Base-by-base conservation (phyloP, 2,888 invertebrate species). In the Pecten maximus region DNA sequence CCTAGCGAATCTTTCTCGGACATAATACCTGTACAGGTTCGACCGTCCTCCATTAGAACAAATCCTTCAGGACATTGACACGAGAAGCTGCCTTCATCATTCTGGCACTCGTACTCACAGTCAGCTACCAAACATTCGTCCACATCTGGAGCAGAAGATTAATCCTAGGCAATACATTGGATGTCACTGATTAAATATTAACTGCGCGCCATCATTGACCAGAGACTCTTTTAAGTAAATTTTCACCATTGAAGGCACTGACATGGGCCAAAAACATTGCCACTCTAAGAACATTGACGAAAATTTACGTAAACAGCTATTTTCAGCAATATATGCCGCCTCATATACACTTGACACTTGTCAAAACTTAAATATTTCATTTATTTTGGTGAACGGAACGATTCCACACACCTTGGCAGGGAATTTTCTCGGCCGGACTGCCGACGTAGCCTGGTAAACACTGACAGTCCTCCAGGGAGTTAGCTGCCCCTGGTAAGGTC, bases 21-120 rank as follows among this genome's bases (percentile, higher is more conserved):
- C 86, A 48, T 74, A 89, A 44, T 44, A 94, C 94, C 94, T 88
- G 89, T 90, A 91, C 94, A 94, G 4, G 88, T 89, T 15, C 44
- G 12, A 12, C 88, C 50, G 50, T 92, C 91, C 4, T 91, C 50
- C 39, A 91, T 74, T 10, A 92, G 89, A 12, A 40, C 39, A 87
- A 90, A 94, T 4, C 94, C 94, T 10, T 88, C 44, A 0, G 91
- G 90, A 89, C 94, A 94, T 10, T 48, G 39, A 91, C 94, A 94
- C 23, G 54, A 89, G 87, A 90, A 93, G 23, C 92, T 89, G 6
- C 93, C 93, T n/a, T 88, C 74, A 6, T 90, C 90, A 91, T 94
- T 94, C 88, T 88, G 89, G 48, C 94, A 94, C n/a, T 89, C 89
- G 40, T 93, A 91, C 23, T 88, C 89, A 87, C 93, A 93, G 89